phyloP scores from a whole-genome alignment of 2,888 invertebrate species.

The Drosophila putrida region DNA sequence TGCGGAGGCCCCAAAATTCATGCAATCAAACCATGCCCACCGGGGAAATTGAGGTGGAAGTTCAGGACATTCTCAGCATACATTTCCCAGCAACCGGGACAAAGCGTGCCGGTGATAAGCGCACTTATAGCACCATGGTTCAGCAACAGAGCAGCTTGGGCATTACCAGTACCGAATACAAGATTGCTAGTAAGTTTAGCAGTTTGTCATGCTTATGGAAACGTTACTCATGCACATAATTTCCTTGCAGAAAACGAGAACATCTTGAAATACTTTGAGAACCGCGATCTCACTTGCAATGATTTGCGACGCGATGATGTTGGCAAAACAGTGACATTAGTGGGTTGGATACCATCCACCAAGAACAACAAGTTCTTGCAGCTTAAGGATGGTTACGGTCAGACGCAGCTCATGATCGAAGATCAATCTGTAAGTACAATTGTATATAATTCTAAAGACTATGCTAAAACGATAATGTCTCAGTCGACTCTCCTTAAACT shows the following conservation, averaged over 20 bases:
- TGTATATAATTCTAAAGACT: no score
- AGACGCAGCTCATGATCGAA: constrained; percentile 85
- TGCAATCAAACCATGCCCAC: constrained; percentile 85
- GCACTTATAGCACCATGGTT: constrained; percentile 84
- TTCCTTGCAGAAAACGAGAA: constrained; percentile 81
- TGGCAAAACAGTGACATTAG: constrained; percentile 82
- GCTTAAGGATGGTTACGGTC: constrained; percentile 85
- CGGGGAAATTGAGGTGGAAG: constrained; percentile 85
- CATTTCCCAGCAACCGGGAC: constrained; percentile 70
- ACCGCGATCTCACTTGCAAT: constrained; percentile 85
- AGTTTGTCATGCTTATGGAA: not conserved
- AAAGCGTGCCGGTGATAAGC: constrained; percentile 82
- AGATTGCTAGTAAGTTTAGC: constrained; percentile 83
- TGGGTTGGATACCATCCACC: constrained; percentile 85
- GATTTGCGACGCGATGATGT: constrained; percentile 83
- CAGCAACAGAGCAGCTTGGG: constrained; percentile 75
- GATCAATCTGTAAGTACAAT: constrained; percentile 75
- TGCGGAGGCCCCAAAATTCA: constrained; percentile 82
- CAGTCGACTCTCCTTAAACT: no score
- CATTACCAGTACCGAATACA: constrained; percentile 85
- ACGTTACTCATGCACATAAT: no score
- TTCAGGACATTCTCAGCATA: constrained; percentile 83
- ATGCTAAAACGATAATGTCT: no score
- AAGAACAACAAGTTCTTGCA: constrained; percentile 85
- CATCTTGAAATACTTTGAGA: constrained; percentile 85